Conservation (phyloP, 2,797 vertebrate genomes). For the Pelodytes ibericus region DNA sequence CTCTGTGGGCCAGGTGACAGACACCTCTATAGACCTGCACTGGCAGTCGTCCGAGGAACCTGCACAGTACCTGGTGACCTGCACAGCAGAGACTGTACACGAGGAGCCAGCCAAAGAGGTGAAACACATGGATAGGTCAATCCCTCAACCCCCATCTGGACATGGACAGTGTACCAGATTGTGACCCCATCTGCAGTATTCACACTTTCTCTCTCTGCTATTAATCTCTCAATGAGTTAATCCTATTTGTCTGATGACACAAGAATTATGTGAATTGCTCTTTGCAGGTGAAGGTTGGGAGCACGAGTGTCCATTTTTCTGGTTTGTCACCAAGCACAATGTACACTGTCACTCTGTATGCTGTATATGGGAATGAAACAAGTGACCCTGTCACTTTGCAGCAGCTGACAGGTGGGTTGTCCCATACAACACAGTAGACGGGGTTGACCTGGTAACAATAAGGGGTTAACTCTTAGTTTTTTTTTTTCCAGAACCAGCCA, state of each 20-base stretch:
- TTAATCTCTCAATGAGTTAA: too few species aligned
- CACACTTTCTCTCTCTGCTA: too few species aligned
- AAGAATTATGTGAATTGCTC: not conserved
- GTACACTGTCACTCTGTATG: slow-evolving; percentile 85
- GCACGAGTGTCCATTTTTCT: slow-evolving; percentile 77
- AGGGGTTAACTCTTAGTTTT: fast-evolving
- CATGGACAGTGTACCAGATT: too few species aligned
- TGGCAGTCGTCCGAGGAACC: slow-evolving; percentile 82
- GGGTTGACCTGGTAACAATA: not conserved
- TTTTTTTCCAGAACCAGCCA: slow-evolving; percentile 57
- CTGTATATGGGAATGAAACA: slow-evolving; percentile 84
- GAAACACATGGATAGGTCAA: slow-evolving; percentile 8
- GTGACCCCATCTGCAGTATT: too few species aligned
- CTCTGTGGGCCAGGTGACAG: slow-evolving; percentile 77
- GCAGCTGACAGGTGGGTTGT: slow-evolving; percentile 81
- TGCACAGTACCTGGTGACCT: slow-evolving; percentile 87
- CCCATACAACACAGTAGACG: too few species aligned
- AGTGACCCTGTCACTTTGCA: slow-evolving; percentile 84
- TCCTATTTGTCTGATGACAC: not conserved
- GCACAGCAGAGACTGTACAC: slow-evolving; percentile 48
- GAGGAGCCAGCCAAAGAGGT: slow-evolving; percentile 68
- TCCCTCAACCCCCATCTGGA: too few species aligned
- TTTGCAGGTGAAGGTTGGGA: slow-evolving; percentile 81
- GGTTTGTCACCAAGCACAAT: slow-evolving; percentile 80
- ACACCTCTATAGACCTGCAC: slow-evolving; percentile 77